Percentiles rank a stretch among this genome's conserved stretches.
These are phyloP conservation scores for Triplophysa tibetana DNA, from an alignment of 2,113 vertebrate genomes.

Conservation along the genomic window DNA sequence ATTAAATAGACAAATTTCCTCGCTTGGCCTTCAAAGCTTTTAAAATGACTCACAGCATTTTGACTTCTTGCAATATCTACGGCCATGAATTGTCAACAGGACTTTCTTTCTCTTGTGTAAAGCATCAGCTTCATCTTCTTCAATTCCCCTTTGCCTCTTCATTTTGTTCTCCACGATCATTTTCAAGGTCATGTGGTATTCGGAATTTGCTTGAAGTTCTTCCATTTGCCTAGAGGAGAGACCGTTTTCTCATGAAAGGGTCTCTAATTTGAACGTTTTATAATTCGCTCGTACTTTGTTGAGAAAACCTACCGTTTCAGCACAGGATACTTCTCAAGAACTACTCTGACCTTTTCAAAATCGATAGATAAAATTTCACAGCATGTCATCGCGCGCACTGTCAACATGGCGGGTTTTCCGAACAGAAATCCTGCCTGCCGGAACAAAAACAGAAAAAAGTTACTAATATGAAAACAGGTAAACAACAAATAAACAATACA, in stretches of 20 bases:
- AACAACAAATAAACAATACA: not conserved
- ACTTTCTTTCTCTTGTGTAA: constrained; percentile 17
- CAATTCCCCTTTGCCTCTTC: not conserved
- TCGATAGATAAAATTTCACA: constrained; percentile 49
- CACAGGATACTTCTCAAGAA: constrained; percentile 42
- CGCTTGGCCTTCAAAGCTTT: not conserved
- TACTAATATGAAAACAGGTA: not conserved
- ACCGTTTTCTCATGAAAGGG: not conserved
- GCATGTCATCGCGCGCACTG: constrained; percentile 44
- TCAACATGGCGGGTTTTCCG: constrained; percentile 44
- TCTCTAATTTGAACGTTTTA: not conserved
- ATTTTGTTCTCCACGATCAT: constrained; percentile 5
- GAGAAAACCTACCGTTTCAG: constrained; percentile 39
- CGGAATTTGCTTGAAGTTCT: not conserved
- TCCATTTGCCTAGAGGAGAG: constrained; percentile 38
- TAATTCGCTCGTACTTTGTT: not conserved
- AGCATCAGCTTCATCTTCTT: not conserved
- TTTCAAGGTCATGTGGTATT: not conserved
- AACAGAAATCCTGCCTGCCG: constrained; percentile 49
- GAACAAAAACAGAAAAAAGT: not conserved
- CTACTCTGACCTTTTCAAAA: constrained; percentile 36
- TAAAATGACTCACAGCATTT: constrained; percentile 51
- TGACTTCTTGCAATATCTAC: constrained; percentile 40
- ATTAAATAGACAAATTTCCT: not conserved
- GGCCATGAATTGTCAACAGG: constrained; percentile 19